Evolutionary conservation across 2,113 vertebrate species (phyloP).

Genomic region (Scortum barcoo): DNA sequence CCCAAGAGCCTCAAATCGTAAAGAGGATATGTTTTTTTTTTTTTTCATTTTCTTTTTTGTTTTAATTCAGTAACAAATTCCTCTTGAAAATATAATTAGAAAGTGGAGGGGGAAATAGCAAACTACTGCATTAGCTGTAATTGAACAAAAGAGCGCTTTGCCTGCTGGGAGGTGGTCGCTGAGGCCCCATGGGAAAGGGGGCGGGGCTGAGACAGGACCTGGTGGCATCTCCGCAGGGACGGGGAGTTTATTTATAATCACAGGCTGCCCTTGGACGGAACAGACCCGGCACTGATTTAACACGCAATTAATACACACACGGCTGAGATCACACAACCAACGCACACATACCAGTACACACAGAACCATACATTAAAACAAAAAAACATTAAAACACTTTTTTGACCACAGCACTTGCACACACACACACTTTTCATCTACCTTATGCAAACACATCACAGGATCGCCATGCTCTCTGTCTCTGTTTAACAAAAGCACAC

Average conservation of each 20-base stretch:
- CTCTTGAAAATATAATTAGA: conserved; percentile 99
- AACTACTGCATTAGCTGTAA: conserved; percentile 99
- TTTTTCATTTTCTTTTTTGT: conserved; percentile 87
- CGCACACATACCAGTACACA: conserved; percentile 46
- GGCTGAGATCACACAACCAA: conserved; percentile 87
- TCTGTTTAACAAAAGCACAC: conserved; percentile 58
- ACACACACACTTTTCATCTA: conserved; percentile 58
- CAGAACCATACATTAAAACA: conserved; percentile 70
- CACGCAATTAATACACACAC: conserved; percentile 97
- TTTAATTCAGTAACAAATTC: conserved; percentile 93
- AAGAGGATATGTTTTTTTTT: conserved; percentile 68
- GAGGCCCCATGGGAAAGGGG: conserved; percentile 93
- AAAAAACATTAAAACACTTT: conserved; percentile 82
- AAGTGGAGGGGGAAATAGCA: conserved; percentile 88
- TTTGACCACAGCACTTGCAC: conserved; percentile 79
- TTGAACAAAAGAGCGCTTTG: conserved; percentile 98
- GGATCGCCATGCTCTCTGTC: background rate
- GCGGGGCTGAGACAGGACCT: conserved; percentile 91
- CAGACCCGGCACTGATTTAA: conserved; percentile 91
- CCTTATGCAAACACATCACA: conserved; percentile 80
- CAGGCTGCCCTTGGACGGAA: conserved; percentile 86
- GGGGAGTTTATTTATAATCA: conserved; percentile 96
- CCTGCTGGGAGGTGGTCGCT: conserved; percentile 94
- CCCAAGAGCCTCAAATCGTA: conserved; percentile 88
- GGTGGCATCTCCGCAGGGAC: conserved; percentile 96